A percentile compares a stretch with the other conserved stretches of the same genome.
phyloP scores from a whole-genome alignment of 2,797 vertebrate genomes.

The Gambelia wislizenii region DNA sequence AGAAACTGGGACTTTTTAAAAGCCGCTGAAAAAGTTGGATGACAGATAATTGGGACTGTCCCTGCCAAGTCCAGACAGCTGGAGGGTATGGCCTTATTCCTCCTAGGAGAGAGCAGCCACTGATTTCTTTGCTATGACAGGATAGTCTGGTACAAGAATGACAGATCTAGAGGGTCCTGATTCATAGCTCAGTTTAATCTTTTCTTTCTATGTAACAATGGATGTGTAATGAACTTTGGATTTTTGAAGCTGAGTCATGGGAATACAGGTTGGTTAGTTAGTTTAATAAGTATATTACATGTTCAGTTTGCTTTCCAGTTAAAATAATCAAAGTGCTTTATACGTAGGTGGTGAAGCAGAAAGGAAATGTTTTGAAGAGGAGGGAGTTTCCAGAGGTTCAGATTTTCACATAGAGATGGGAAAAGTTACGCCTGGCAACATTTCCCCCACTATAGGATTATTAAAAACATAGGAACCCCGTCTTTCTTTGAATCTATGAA shows the following conservation, averaged over 20 bases:
- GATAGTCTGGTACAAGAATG: background rate
- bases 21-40: too few relatives aligned
- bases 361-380: background rate
- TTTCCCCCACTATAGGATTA: background rate
- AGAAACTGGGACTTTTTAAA: too few relatives aligned
- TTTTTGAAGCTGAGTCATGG: background rate
- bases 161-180: background rate
- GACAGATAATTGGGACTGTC: too few relatives aligned
- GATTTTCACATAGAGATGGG: background rate
- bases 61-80: too few relatives aligned
- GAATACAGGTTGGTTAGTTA: background rate
- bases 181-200: background rate
- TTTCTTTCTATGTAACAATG: background rate
- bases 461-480: background rate
- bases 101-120: background rate
- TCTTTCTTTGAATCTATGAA: background rate
- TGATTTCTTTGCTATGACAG: background rate
- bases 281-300: background rate
- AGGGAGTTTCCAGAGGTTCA: background rate
- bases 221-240: background rate
- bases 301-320: too few relatives aligned
- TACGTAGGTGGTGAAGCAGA: background rate
- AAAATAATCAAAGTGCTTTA: background rate
- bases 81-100: background rate
- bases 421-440: background rate